Evolutionary conservation across 1,140 invertebrate species (phyloP).

Genomic region (Nomia melanderi): DNA sequence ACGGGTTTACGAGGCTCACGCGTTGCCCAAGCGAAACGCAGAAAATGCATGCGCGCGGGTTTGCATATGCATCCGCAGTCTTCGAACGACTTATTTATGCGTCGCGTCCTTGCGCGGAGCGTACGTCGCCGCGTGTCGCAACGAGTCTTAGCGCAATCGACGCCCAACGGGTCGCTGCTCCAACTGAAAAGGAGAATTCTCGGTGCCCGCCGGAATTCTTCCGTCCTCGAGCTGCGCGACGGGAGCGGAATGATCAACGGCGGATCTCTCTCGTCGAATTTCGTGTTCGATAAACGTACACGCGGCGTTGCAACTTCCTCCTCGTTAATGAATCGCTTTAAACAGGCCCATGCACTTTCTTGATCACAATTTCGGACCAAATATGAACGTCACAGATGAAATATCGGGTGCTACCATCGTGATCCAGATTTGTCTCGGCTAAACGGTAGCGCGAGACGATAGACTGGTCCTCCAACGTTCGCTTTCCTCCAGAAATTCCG

Average conservation of each 20-base stretch:
- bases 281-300: too few species aligned
- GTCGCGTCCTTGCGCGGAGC: conserved; percentile 19
- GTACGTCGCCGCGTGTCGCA: conserved; percentile 9
- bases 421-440: too few species aligned
- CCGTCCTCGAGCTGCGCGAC: too few species aligned
- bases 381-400: too few species aligned
- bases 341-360: too few species aligned
- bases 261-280: not conserved
- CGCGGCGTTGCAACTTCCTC: too few species aligned
- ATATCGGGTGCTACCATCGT: too few species aligned
- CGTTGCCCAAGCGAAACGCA: not conserved
- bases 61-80: not conserved
- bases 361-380: too few species aligned
- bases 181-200: not conserved
- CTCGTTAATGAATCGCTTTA: too few species aligned
- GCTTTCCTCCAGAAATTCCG: not conserved
- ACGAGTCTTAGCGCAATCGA: conserved; percentile 4
- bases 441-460: too few species aligned
- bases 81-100: conserved; percentile 8
- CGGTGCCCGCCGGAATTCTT: not conserved
- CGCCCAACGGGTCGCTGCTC: not conserved
- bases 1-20: not conserved
- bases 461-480: too few species aligned
- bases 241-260: too few species aligned
- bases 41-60: not conserved